Evolutionary conservation across 1,140 invertebrate genomes (phyloP), one percentile per base, ranked within the genome.

Genomic region (Telenomus remus): DNA sequence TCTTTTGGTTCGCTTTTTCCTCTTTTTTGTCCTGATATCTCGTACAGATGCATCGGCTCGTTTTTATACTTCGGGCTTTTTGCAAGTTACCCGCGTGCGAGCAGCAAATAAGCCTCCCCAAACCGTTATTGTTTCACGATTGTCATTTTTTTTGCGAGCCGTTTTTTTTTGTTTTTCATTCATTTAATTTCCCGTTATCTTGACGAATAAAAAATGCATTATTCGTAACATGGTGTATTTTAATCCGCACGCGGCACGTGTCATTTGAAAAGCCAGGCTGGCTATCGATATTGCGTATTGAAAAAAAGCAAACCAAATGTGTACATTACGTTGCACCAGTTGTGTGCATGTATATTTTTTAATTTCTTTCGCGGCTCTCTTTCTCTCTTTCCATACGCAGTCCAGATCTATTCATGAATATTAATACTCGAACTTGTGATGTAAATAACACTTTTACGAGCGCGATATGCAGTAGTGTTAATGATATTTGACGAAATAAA

Each of bases 401-500:
- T 73, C 50, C 59, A 73, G 60, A 69, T 70, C 65, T 72, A 72
- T 74, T 74, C 76, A 78, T 78, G 76, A 78, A 78, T 78, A 78
- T 78, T 78, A 71, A 78, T 78, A 74, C 65, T 70, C 47, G 76
- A 49, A 74, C 76, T 72, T 69, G 70, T 59, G 70, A 78, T 73
- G 76, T 78, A 74, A 78, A 78, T 78, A 78, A 78, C 66, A 78
- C 69, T 78, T 78, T 74, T 74, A 78, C 70, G 65, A 71, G 70
- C 54, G 70, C 76, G 76, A 70, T 65, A 60, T 69, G 65, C 65
- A 70, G 64, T 73, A 70, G 69, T 73, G 76, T 78, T 78, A 73
- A 78, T 78, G 76, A 73, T 78, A 78, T 78, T 78, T 73, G 76
- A 73, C 76, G 69, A 73, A 73, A 78, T 78, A 78, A 78, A 78